Evolutionary conservation across 2,888 invertebrate species (phyloP).

Genomic region (Nomada flava): DNA sequence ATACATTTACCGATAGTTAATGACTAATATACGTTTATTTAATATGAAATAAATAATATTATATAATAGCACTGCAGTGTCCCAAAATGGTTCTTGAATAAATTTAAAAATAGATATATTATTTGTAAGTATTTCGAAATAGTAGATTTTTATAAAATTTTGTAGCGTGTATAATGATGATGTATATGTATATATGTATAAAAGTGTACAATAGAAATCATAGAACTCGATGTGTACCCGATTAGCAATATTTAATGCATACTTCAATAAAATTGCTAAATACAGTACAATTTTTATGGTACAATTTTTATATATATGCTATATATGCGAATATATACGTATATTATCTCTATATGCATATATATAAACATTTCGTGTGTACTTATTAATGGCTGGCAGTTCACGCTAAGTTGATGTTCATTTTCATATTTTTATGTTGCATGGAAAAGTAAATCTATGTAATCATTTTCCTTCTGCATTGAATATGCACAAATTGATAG

Average conservation of each 20-base stretch:
- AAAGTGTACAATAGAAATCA: constrained; percentile 5
- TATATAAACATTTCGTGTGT: neutral
- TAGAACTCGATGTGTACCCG: neutral
- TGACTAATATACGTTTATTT: neutral
- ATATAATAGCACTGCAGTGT: neutral
- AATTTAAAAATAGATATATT: too few relatives aligned
- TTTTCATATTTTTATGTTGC: constrained; percentile 1
- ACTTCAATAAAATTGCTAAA: constrained; percentile 8
- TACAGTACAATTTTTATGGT: neutral
- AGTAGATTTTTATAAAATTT: neutral
- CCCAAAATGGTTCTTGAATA: neutral
- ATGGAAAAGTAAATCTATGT: neutral
- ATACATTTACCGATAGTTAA: too few relatives aligned
- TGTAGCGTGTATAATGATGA: neutral
- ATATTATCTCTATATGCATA: neutral
- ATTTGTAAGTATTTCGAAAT: neutral
- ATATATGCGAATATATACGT: too few relatives aligned
- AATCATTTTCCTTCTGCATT: neutral
- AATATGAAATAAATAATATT: neutral
- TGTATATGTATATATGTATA: too few relatives aligned
- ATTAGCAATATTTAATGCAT: constrained; percentile 1
- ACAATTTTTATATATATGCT: neutral
- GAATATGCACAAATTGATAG: neutral
- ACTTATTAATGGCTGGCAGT: constrained; percentile 31
- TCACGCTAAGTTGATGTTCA: constrained; percentile 8